Percentiles rank a stretch among this genome's conserved stretches.
Evolutionary conservation across 2,113 vertebrate species (phyloP).

Genomic region (Aegotheles bennettii): DNA sequence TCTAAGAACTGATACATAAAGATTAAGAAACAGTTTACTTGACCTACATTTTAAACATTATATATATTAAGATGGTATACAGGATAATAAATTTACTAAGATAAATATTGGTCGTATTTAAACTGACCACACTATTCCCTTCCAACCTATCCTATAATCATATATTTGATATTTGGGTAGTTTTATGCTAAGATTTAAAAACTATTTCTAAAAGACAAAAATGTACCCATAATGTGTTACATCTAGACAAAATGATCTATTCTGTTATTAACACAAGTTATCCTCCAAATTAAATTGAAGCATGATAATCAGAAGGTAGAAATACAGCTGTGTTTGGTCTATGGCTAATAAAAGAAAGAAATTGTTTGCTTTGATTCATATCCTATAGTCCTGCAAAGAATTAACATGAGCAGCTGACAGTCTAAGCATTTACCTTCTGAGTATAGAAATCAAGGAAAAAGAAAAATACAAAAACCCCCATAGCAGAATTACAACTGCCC

Average conservation of each 20-base stretch:
- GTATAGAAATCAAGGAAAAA: background rate
- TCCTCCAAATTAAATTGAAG: slow-evolving; percentile 23
- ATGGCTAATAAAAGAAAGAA: slow-evolving; percentile 9
- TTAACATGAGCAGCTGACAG: background rate
- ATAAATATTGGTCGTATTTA: background rate
- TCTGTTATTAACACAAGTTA: background rate
- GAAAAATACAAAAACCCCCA: background rate
- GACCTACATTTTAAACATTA: background rate
- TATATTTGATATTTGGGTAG: background rate
- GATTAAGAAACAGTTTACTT: background rate
- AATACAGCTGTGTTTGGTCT: slow-evolving; percentile 18
- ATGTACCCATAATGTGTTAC: background rate
- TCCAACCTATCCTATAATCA: background rate
- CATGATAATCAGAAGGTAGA: slow-evolving; percentile 17
- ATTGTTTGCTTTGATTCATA: slow-evolving; percentile 44
- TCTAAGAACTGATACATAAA: background rate
- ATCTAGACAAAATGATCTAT: background rate
- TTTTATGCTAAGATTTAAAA: background rate
- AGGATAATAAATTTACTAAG: background rate
- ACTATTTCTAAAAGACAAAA: background rate
- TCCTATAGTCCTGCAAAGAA: background rate
- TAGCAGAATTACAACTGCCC: background rate
- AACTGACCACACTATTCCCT: background rate
- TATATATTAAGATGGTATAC: background rate
- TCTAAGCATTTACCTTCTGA: background rate